phyloP scores from a whole-genome alignment of 2,113 vertebrate species.

The Eidolon helvum region DNA sequence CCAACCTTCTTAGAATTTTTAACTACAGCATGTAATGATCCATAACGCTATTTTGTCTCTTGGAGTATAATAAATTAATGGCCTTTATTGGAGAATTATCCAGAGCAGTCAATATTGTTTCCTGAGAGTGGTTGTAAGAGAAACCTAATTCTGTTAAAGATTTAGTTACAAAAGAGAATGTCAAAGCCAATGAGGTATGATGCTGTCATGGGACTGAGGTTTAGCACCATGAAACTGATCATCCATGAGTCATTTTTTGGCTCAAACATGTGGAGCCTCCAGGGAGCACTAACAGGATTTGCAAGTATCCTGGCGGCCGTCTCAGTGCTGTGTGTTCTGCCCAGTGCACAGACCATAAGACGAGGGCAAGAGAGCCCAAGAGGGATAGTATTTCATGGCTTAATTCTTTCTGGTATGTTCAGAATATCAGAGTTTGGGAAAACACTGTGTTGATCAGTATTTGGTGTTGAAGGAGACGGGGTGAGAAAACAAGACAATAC shows the following conservation, averaged over 20 bases:
- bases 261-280: constrained; percentile 72
- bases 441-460: background rate
- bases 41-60: background rate
- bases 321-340: background rate
- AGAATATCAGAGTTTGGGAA: background rate
- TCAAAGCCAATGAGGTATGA: constrained; percentile 68
- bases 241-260: constrained; percentile 85
- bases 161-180: constrained; percentile 81
- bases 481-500: background rate
- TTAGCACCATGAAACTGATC: constrained; percentile 81
- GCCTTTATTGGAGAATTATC: background rate
- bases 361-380: background rate
- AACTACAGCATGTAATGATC: background rate
- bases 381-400: background rate
- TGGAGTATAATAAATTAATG: background rate
- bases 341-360: background rate
- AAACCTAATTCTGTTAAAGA: constrained; percentile 78
- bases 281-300: constrained; percentile 59
- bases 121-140: background rate
- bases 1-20: background rate
- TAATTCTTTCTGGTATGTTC: background rate
- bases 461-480: background rate
- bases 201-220: constrained; percentile 79
- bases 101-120: background rate
- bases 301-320: background rate